These are phyloP conservation scores for Plotosus lineatus DNA, from an alignment of 2,113 vertebrate genomes.

Conservation along the genomic window DNA sequence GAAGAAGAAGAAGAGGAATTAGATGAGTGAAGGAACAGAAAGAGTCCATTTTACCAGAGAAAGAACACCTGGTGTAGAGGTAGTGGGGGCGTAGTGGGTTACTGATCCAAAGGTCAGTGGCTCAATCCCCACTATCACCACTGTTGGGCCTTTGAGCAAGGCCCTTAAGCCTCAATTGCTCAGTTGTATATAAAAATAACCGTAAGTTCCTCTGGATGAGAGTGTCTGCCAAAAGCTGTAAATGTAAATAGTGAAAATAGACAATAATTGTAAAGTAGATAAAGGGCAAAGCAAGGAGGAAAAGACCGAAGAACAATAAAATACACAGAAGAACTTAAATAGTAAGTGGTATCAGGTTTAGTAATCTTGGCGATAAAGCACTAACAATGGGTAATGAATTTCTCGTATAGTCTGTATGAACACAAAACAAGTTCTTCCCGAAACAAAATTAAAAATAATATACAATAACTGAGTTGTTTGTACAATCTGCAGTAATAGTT, in stretches of 20 bases:
- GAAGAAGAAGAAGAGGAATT: neutral
- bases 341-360: neutral
- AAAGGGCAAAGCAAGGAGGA: neutral
- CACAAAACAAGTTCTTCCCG: neutral
- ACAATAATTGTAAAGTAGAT: neutral
- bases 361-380: neutral
- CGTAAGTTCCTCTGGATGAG: too few species aligned
- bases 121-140: too few species aligned
- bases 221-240: too few species aligned
- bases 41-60: neutral
- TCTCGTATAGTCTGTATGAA: neutral
- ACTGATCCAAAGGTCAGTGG: too few species aligned
- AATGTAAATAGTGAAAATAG: too few species aligned
- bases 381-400: neutral
- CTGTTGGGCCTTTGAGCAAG: too few species aligned
- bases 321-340: neutral
- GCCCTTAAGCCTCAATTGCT: too few species aligned
- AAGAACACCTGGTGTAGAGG: neutral
- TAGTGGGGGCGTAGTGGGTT: too few species aligned
- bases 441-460: neutral
- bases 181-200: too few species aligned
- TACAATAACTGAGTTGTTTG: neutral
- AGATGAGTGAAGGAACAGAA: slow-evolving; percentile 13
- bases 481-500: neutral
- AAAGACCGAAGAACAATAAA: neutral